Evolutionary conservation across 2,888 invertebrate species (phyloP).

Genomic region (Esperia sulphurella): DNA sequence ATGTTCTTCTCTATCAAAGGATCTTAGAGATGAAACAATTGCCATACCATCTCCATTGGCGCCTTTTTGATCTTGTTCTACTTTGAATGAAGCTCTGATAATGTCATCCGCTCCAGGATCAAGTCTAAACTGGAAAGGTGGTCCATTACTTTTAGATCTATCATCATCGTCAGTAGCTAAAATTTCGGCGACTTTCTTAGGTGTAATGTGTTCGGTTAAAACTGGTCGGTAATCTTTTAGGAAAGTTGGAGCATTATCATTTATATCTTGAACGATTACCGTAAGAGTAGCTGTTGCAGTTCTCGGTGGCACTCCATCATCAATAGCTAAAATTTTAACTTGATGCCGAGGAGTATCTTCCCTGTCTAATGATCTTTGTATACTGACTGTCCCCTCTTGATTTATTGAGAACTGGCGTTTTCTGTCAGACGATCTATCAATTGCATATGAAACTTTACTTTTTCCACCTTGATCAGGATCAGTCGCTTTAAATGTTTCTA

Average conservation of each 20-base stretch:
- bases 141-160: conserved; percentile 95
- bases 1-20: conserved; percentile 96
- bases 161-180: conserved; percentile 96
- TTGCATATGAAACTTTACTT: conserved; percentile 94
- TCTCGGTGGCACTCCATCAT: conserved; percentile 95
- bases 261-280: conserved; percentile 96
- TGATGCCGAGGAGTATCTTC: conserved; percentile 97
- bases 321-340: conserved; percentile 96
- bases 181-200: conserved; percentile 94
- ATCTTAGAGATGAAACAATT: conserved; percentile 94
- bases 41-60: conserved; percentile 99
- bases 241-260: conserved; percentile 96
- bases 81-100: conserved; percentile 95
- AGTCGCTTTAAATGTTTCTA: conserved; percentile 96
- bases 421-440: conserved; percentile 94
- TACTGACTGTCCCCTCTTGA: conserved; percentile 96
- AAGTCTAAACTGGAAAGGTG: conserved; percentile 96
- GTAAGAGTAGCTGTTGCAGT: conserved; percentile 96
- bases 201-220: conserved; percentile 94
- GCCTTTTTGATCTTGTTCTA: conserved; percentile 98
- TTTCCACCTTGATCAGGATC: conserved; percentile 98
- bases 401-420: conserved; percentile 96
- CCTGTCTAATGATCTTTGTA: conserved; percentile 93
- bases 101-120: conserved; percentile 96
- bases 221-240: conserved; percentile 95